Evolutionary conservation across 2,888 invertebrate genomes (phyloP).

Genomic region (Heliconius cydno): DNA sequence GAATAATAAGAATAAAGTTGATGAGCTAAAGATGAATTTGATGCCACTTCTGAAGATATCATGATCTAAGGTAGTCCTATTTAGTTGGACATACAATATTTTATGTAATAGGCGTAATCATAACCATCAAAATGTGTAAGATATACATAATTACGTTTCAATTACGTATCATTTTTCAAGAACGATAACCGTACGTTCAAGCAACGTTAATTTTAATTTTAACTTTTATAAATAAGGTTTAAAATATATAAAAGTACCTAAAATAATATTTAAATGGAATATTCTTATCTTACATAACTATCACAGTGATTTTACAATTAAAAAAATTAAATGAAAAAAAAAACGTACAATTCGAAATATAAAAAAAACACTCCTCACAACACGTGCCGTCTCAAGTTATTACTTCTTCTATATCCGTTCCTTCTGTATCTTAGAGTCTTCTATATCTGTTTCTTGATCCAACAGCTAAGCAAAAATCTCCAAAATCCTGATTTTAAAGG

Average conservation of each 20-base stretch:
- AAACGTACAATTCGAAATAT: too few species aligned
- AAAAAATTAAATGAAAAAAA: neutral
- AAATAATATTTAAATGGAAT: too few species aligned
- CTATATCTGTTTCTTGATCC: too few species aligned
- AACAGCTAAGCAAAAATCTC: too few species aligned
- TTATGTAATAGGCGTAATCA: conserved; percentile 39
- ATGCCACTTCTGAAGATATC: neutral
- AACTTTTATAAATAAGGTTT: neutral
- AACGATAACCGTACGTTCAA: neutral
- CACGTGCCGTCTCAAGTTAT: too few species aligned
- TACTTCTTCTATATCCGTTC: too few species aligned
- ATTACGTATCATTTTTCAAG: neutral
- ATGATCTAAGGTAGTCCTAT: neutral
- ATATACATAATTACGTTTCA: conserved; percentile 39
- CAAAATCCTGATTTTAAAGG: too few species aligned
- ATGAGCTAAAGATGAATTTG: neutral
- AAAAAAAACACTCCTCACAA: too few species aligned
- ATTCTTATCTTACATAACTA: neutral
- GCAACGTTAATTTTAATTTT: neutral
- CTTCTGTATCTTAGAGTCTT: too few species aligned
- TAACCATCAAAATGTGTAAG: conserved; percentile 41
- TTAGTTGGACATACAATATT: conserved; percentile 35
- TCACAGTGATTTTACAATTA: neutral
- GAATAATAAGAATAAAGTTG: neutral
- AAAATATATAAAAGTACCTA: neutral